Base-by-base conservation (phyloP, 1,140 invertebrate genomes). In the Cherax destructor region DNA sequence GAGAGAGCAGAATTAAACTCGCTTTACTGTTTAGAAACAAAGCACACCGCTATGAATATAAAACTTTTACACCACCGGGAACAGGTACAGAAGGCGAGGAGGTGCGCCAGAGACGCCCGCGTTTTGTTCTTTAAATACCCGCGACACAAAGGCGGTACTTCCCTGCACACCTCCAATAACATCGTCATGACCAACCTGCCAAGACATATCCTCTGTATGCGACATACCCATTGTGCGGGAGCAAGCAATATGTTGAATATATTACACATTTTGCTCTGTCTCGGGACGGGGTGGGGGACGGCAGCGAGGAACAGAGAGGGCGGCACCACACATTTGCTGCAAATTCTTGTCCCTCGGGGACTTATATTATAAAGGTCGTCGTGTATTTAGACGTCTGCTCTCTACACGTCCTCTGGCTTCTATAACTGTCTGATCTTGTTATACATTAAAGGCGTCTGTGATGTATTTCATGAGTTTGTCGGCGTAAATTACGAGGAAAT, bases 201-300 rank as follows among this genome's bases (percentile, higher is more conserved):
- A 83, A 83, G 80, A 83, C 80, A 83, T 83, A 61, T 56, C 80
- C 50, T 83, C 52, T 61, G 80, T 83, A 24, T 83, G 80, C 80
- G 80, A 83, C 80, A 83, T 83, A 83, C 52, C 80, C 80, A 61
- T 83, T 83, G 80, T 83, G 80, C 52, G n/a, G 52, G 50, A 59
- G 52, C 59, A 61, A 83, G 80, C 50, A 83, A 83, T 83, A 83
- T 83, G 80, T 83, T 83, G 80, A 83, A 83, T 83, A 59, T 83
- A 83, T 56, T 79, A 79, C 69, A 74, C 69, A 30, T 74, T 74
- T 74, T 74, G 69, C 69, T 74, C n/a, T 74, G 69, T 74, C 69
- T 30, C n/a, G 69, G 24, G 69, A 24, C 69, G 21, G n/a, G 24
- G 69, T 74, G 21, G 21, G 61, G 13, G 61, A n/a, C 4, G 61